Base-by-base conservation (phyloP, 92 coral and sea anemone species). In the Galaxea fascicularis region DNA sequence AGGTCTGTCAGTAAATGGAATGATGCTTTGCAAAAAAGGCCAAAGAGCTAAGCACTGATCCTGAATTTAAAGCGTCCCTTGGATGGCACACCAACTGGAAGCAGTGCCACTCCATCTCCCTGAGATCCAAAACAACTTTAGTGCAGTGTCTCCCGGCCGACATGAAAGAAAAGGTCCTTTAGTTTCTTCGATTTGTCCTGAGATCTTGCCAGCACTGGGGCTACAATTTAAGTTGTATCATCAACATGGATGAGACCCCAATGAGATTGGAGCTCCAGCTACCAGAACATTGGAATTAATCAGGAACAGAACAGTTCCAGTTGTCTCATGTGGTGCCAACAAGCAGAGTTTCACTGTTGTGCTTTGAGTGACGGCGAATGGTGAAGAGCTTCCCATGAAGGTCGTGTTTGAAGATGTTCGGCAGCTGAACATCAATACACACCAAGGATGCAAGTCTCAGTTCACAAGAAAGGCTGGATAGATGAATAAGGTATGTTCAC, bases 381-480 rank as follows among this genome's bases (percentile, higher is more conserved):
- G 80, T 13, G 71, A 64, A 17, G 73, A 83, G 18, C 73, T 83
- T 5, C 87, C 80, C 12, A 73, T 73, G 35, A 70, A 83, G 24
- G 80, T 83, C 39, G 31, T 83, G 4, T 83, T 83, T 59, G 73
- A 83, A 73, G 58, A 80, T 17, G 70, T 73, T 29, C 30, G 57
- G 4, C 73, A 59, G 53, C 75, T 67, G 24, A 51, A 56, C 12
- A 67, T 82, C 31, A 8, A 68, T 5, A 29, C 39, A 54, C 86
- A 11, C 27, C n/a, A 4, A 71, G 68, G 14, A 71, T 71, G 76
- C 74, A 67, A 26, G 70, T 71, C n/a, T 54, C 35, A 14, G 53
- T 68, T 0, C 86, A 82, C 49, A 70, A 82, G 72, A 78, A 78
- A 31, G 83, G 49, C 44, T 78, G 83, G 83, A 78, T 78, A 73